phyloP scores from a whole-genome alignment of 1,140 invertebrate species.

The Thaumatotibia leucotreta region DNA sequence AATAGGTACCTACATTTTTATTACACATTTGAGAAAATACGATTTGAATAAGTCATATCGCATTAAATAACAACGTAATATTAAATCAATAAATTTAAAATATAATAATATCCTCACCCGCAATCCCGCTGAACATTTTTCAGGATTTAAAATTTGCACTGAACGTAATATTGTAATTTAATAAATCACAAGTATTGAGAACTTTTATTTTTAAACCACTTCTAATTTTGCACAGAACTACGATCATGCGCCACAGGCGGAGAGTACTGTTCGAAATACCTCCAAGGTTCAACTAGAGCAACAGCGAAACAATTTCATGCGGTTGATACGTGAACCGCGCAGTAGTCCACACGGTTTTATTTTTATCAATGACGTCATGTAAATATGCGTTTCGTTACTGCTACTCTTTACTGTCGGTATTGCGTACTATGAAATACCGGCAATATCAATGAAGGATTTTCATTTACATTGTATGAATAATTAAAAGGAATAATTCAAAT shows the following conservation, averaged over 20 bases:
- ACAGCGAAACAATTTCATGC: constrained; percentile 19
- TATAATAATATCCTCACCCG: constrained; percentile 43
- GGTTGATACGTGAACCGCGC: constrained; percentile 32
- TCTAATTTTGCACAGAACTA: constrained; percentile 22
- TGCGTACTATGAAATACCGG: too few relatives aligned
- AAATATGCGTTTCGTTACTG: constrained; percentile 38
- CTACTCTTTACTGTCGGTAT: background rate
- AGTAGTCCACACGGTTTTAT: constrained; percentile 36
- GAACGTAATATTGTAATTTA: background rate
- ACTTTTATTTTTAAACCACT: constrained; percentile 11
- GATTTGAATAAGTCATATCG: too few relatives aligned
- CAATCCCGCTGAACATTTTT: constrained; percentile 72
- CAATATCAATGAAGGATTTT: too few relatives aligned
- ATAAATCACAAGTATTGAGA: background rate
- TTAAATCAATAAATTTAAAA: background rate
- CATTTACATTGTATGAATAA: too few relatives aligned
- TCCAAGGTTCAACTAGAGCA: constrained; percentile 35
- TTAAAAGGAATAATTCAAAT: too few relatives aligned
- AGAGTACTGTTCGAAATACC: constrained; percentile 30
- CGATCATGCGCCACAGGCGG: constrained; percentile 13
- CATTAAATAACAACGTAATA: background rate
- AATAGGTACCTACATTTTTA: too few relatives aligned
- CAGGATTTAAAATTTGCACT: constrained; percentile 21
- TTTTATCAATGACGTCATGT: constrained; percentile 62
- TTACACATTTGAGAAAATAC: too few relatives aligned